These are phyloP conservation scores for Vombatus ursinus DNA, from an alignment of 2,113 vertebrate species.

Conservation along the genomic window DNA sequence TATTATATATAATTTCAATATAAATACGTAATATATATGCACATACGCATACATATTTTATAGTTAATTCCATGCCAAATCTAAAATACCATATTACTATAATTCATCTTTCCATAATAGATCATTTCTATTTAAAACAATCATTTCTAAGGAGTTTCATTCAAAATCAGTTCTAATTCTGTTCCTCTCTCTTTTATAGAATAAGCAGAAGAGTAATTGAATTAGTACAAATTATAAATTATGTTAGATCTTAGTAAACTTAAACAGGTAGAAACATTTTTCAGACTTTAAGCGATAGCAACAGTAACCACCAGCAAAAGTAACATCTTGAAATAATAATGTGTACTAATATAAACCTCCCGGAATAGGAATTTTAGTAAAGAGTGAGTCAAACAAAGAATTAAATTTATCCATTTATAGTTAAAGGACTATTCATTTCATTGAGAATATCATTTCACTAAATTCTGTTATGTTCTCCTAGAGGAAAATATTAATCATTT, in stretches of 20 bases:
- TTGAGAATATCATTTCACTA: neutral
- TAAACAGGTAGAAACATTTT: neutral
- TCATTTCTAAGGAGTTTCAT: neutral
- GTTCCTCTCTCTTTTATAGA: neutral
- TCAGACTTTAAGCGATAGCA: neutral
- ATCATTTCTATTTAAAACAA: neutral
- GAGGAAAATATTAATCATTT: neutral
- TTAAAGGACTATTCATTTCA: neutral
- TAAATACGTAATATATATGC: neutral
- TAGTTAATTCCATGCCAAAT: neutral
- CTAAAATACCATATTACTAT: neutral
- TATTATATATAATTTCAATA: neutral
- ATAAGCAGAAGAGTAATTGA: neutral
- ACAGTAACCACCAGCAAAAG: neutral
- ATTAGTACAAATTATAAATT: neutral
- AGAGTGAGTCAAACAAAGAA: neutral
- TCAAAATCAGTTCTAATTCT: too few relatives aligned
- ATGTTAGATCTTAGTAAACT: neutral
- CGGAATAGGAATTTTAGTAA: neutral
- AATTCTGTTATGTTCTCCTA: neutral
- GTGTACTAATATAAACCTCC: too few relatives aligned
- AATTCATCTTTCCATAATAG: neutral
- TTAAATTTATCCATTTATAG: neutral
- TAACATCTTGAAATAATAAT: neutral
- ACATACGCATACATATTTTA: too few relatives aligned